Evolutionary conservation across 2,888 invertebrate genomes (phyloP), one percentile per base, ranked within the genome.

Genomic region (Coenonympha glycerion): DNA sequence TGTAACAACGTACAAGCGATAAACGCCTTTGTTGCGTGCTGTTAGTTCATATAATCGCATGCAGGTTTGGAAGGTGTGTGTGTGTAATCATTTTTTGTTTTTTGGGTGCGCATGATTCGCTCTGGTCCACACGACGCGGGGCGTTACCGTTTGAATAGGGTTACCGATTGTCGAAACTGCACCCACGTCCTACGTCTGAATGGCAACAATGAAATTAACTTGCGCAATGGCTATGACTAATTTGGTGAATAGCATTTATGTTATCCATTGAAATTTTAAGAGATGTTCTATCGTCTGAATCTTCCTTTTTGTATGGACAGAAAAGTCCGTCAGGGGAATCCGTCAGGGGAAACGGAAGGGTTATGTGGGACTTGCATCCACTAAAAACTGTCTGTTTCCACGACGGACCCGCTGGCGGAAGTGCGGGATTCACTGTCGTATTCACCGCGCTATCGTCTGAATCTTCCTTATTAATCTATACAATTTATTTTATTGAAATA

Each of bases 31-130:
- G 45, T 49, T 21, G 28, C 24, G 8, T 34, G 3, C 4, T 11
- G 3, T n/a, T 53, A 49, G 24, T 30, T 37, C 6, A 19, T 34
- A 34, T n/a, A 24, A 49, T 49, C 16, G 33, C 22, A 26, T 47
- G 26, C 16, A 34, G 16, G 15, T 15, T 26, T 1, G 13, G 11
- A 15, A 28, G 28, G n/a, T 28, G 6, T 28, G 47, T 28, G 47
- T 47, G 47, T 49, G 49, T 18, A 19, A 8, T 11, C n/a, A 15
- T 30, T 30, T 42, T 21, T n/a, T 26, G 24, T 40, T 45, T 53
- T 56, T 56, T 58, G 58, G 53, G 56, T 54, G 53, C 49, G 57
- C 56, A 47, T 56, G 53, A 58, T 53, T 51, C 57, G 57, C 46
- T 56, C 49, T 49, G 52, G 52, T 52, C 52, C 52, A 51, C 56